A percentile compares a stretch with the other conserved stretches of the same genome.
Evolutionary conservation across 2,113 vertebrate species (phyloP).

Genomic region (Microtus ochrogaster): DNA sequence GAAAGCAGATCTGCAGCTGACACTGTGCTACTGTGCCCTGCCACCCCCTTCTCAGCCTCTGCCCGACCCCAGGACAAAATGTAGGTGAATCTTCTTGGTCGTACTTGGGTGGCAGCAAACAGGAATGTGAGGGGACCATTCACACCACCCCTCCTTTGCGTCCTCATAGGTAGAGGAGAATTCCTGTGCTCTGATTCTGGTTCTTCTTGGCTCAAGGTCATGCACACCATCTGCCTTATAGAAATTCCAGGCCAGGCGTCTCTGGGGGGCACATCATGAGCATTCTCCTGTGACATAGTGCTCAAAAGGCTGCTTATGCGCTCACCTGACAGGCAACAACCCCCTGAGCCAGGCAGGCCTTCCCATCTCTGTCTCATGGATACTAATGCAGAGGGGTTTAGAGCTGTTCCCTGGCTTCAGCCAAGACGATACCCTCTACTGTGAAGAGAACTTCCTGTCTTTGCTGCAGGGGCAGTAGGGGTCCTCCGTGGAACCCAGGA

Average conservation of each 20-base stretch:
- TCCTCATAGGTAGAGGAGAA: not conserved
- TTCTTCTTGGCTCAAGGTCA: not conserved
- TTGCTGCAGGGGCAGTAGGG: not conserved
- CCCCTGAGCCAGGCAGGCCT: not conserved
- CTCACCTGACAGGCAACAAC: not conserved
- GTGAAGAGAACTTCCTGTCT: not conserved
- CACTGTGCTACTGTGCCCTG: rapidly evolving
- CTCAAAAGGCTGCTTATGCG: not conserved
- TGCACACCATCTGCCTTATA: rapidly evolving
- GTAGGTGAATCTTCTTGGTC: not conserved
- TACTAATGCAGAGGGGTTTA: not conserved
- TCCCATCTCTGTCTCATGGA: not conserved
- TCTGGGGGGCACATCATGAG: not conserved
- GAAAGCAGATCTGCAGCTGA: too few relatives aligned
- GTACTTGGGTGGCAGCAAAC: not conserved
- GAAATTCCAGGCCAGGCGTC: not conserved
- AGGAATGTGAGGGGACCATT: not conserved
- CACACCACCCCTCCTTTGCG: too few relatives aligned
- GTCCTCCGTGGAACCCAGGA: not conserved
- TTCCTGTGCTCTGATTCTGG: not conserved
- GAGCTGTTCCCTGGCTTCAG: not conserved
- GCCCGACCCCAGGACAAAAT: not conserved
- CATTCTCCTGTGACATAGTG: too few relatives aligned
- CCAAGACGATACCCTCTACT: not conserved
- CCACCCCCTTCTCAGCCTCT: not conserved